Evolutionary conservation across 1,140 invertebrate species (phyloP), one percentile per base, ranked within the genome.

Genomic region (Tetragnatha versicolor): DNA sequence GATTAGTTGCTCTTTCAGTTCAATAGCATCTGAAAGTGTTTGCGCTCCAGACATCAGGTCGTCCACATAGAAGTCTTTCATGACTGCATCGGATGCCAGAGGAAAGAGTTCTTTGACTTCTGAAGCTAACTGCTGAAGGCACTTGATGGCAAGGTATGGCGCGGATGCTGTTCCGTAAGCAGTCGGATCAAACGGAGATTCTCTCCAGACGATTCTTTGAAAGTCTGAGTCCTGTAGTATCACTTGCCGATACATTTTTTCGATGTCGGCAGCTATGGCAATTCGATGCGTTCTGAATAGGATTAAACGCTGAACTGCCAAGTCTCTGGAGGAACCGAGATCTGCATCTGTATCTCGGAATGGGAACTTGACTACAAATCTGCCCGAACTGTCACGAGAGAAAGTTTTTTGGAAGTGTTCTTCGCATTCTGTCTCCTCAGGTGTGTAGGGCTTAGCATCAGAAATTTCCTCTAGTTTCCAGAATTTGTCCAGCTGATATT

Each of bases 191-290:
- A 75, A 49, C 20, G 75, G 68, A 65, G 79, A 77, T 2, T 83
- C 81, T 29, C 85, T 69, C 86, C 87, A 88, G 0, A 87, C 65
- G 33, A 88, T 85, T 79, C 84, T 75, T 68, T 88, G 86, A 33
- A 83, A 85, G 60, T 75, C 39, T 22, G 39, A n/a, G 17, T 75
- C 72, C 1, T 75, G n/a, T 25, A 31, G 20, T n/a, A 6, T 9
- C n/a, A 75, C 35, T 25, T 47, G 70, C 7, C 31, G 69, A 68
- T 75, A 65, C 70, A 61, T 87, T 72, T 86, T 86, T 42, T 82
- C 79, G 3, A 87, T 84, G 79, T 87, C 85, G 14, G 83, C 83
- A 12, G 81, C 83, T 25, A 85, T 66, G 2, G 83, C 85, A 51
- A 82, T 80, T 10, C 37, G 31, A 55, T 81, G 80, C 10, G 42